A percentile compares a stretch with the other conserved stretches of the same genome.
Evolutionary conservation across 2,797 vertebrate genomes (phyloP).

Genomic region (Sebastiscus albofasciatus): DNA sequence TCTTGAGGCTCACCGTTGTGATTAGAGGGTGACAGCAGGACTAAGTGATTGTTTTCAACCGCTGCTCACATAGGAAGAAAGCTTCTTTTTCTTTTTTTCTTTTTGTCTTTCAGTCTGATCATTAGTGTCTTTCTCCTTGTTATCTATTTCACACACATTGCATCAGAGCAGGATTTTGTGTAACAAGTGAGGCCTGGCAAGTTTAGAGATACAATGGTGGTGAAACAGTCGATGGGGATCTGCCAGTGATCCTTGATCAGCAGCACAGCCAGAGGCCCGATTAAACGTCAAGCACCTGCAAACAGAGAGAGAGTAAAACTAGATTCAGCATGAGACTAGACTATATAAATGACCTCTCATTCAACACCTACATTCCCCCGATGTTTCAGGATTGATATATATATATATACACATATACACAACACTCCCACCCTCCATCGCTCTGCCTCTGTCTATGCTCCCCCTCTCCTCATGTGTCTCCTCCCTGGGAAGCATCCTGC

Average conservation of each 20-base stretch:
- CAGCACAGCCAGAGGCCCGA: conserved; percentile 25
- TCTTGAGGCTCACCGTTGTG: conserved; percentile 15
- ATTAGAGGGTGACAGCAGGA: conserved; percentile 38
- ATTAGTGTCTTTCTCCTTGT: conserved; percentile 39
- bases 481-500: conserved; percentile 75
- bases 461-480: conserved; percentile 46
- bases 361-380: conserved; percentile 36
- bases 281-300: conserved; percentile 42
- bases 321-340: background rate
- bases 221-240: conserved; percentile 49
- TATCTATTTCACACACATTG: conserved; percentile 66
- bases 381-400: conserved; percentile 36
- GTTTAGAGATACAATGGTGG: conserved; percentile 44
- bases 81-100: background rate
- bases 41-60: conserved; percentile 26
- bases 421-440: conserved; percentile 20
- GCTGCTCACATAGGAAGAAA: conserved; percentile 24
- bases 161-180: conserved; percentile 62
- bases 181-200: conserved; percentile 42
- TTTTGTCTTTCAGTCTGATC: conserved; percentile 11
- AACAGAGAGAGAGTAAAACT: conserved; percentile 1
- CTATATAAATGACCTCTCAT: conserved; percentile 54
- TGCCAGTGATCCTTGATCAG: conserved; percentile 45
- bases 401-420: background rate
- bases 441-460: conserved; percentile 28